Evolutionary conservation across 2,888 invertebrate species (phyloP).

Genomic region (Eupithecia tripunctaria): DNA sequence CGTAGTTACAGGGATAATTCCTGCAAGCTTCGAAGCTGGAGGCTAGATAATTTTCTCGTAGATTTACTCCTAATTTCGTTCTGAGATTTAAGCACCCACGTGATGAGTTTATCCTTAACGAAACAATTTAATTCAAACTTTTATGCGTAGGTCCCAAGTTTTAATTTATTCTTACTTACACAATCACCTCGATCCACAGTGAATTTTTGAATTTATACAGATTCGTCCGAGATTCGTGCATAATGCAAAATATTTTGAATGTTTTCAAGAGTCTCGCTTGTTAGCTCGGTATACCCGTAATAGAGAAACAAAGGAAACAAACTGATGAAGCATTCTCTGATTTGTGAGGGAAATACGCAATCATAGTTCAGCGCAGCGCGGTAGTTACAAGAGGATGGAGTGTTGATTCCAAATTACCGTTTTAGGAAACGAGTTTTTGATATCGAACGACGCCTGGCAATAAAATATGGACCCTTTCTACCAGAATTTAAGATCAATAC

Average conservation of each 20-base stretch:
- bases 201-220: constrained; percentile 64
- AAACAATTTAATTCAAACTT: neutral
- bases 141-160: constrained; percentile 15
- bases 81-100: neutral
- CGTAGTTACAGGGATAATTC: neutral
- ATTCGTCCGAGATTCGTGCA: constrained; percentile 56
- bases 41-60: neutral
- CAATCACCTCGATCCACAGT: constrained; percentile 64
- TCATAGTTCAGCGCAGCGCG: constrained; percentile 56
- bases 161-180: constrained; percentile 63
- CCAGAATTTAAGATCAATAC: constrained; percentile 40
- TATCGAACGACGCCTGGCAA: constrained; percentile 29
- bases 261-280: constrained; percentile 56
- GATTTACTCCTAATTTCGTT: neutral
- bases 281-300: constrained; percentile 49
- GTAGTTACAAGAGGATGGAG: constrained; percentile 21
- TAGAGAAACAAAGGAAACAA: constrained; percentile 69
- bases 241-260: constrained; percentile 66
- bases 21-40: neutral
- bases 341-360: constrained; percentile 73
- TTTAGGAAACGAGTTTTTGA: constrained; percentile 54
- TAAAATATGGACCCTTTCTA: constrained; percentile 40
- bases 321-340: constrained; percentile 65
- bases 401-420: constrained; percentile 62
- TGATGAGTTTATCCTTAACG: neutral